phyloP scores from a whole-genome alignment of 1,140 invertebrate genomes.

The Amyelois transitella region DNA sequence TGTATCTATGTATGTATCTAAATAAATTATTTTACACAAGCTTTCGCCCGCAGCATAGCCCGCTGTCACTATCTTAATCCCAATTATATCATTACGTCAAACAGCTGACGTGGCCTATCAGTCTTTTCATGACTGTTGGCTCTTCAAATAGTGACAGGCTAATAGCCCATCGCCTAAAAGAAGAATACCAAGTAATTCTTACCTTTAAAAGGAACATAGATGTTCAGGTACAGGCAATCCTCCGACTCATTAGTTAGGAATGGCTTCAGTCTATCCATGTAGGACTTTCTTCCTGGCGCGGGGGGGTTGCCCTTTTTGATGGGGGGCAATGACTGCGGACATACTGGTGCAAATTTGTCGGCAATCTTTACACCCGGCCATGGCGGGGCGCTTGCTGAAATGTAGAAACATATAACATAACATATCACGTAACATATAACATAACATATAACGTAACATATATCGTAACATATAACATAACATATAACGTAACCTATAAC shows the following conservation, averaged over 20 bases:
- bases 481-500: too few relatives aligned
- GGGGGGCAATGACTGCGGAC: constrained; percentile 85
- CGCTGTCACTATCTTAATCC: too few relatives aligned
- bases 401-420: neutral
- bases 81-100: too few relatives aligned
- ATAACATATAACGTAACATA: too few relatives aligned
- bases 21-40: too few relatives aligned
- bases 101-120: too few relatives aligned
- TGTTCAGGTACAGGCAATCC: constrained; percentile 94
- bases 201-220: constrained; percentile 89
- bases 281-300: constrained; percentile 79
- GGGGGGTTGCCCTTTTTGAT: constrained; percentile 75
- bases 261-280: constrained; percentile 81
- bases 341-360: constrained; percentile 86
- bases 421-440: too few relatives aligned
- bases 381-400: constrained; percentile 78
- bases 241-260: constrained; percentile 88
- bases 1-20: too few relatives aligned
- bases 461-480: too few relatives aligned
- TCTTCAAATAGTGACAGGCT: too few relatives aligned
- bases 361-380: constrained; percentile 84
- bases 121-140: too few relatives aligned
- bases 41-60: too few relatives aligned
- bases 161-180: neutral
- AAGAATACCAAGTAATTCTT: constrained; percentile 47